Base-by-base conservation (phyloP, 1,140 invertebrate species). In the Ladona fulva region DNA sequence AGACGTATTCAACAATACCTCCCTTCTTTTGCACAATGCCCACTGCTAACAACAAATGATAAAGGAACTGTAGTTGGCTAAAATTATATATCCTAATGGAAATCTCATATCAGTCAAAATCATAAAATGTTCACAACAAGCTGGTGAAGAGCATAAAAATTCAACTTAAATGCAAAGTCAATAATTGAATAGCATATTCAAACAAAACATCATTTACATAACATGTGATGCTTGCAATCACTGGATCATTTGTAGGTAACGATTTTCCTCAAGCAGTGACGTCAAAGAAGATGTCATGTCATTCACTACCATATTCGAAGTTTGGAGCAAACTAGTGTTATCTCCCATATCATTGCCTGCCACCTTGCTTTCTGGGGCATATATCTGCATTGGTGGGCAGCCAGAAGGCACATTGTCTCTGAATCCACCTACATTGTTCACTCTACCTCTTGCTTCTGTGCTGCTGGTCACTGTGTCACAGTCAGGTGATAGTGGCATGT, bases 201-300 rank as follows among this genome's bases (percentile, higher is more conserved):
- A 66, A 37, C 29, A 37, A 5, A 66, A 22, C 52, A 66, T 22
- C 52, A 66, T 66, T 66, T 22, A 19, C n/a, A 22, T 22, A 66
- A 66, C 16, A 16, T 3, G 52, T 76, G 75, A 25, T 37, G 24
- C 25, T 29, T 74, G 42, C 1, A 19, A 22, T 66, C 52, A 92
- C 84, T 93, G 92, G 80, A 95, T 93, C 91, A 95, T 92, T 84
- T 96, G 93, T 75, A 97, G 89, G 87, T 92, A 97, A 83, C 94
- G 90, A 83, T 97, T 97, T 84, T 98, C 96, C 86, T 97, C 94
- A 76, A 95, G 89, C 79, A 97, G 88, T 42, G 95, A 96, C 81
- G 91, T 93, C 73, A 97, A 85, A 0, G 95, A 96, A 0, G 96
- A 95, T 74, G 94, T 96, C 90, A 97, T 94, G 85, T 97, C 95